phyloP scores from a whole-genome alignment of 2,797 vertebrate genomes.

The Premnoplex brunnescens region DNA sequence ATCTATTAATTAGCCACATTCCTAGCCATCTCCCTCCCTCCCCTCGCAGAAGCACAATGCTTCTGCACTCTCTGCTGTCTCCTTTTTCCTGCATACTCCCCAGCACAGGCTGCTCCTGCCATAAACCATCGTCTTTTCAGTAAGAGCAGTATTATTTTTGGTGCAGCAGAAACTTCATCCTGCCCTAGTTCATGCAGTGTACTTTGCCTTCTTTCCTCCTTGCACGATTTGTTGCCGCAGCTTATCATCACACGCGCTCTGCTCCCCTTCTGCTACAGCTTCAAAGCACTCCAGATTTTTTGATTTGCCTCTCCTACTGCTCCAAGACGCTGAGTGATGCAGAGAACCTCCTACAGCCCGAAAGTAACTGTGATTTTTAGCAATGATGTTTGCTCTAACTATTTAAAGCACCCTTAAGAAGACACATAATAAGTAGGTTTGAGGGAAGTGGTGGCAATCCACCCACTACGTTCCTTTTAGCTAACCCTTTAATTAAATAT shows the following conservation, averaged over 20 bases:
- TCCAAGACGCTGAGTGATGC: constrained; percentile 16
- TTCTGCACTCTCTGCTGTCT: background rate
- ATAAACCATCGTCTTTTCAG: background rate
- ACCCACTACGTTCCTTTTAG: constrained; percentile 51
- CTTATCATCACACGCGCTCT: background rate
- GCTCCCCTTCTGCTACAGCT: constrained; percentile 27
- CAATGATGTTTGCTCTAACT: constrained; percentile 50
- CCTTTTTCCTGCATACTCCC: background rate
- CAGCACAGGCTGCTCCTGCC: background rate
- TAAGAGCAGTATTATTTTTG: constrained; percentile 18
- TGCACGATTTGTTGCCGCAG: background rate
- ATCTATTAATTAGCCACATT: background rate
- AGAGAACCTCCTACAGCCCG: constrained; percentile 59
- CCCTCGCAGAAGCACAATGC: background rate
- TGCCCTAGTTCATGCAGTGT: constrained; percentile 31
- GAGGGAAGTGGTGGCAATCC: constrained; percentile 63
- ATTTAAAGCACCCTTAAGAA: constrained; percentile 59
- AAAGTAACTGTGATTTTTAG: constrained; percentile 64
- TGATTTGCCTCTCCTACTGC: constrained; percentile 44
- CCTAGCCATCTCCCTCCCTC: background rate
- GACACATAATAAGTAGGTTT: constrained; percentile 66
- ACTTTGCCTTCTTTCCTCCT: constrained; percentile 23
- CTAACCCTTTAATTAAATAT: constrained; percentile 67
- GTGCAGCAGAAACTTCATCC: background rate
- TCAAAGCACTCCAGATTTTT: constrained; percentile 45